These are phyloP conservation scores for Epistrophe eligans DNA, from an alignment of 2,888 invertebrate genomes.

Conservation along the genomic window DNA sequence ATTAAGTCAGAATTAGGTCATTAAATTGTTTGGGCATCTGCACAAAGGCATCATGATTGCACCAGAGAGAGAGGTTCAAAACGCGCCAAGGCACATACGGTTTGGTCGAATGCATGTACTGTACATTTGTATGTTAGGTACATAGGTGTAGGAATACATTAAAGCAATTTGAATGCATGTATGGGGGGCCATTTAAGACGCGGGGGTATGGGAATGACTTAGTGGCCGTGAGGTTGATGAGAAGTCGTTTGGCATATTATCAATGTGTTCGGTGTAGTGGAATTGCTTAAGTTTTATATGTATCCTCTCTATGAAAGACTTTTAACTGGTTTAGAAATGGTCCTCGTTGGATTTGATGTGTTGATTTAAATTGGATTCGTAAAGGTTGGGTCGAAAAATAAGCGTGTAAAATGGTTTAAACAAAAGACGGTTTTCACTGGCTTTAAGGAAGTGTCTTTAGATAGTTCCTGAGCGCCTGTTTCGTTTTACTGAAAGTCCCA, in stretches of 20 bases:
- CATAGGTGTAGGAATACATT: slow-evolving; percentile 22
- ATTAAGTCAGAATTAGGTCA: slow-evolving; percentile 72
- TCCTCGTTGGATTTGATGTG: slow-evolving; percentile 16
- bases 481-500: too few relatives aligned
- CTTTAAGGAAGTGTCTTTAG: too few relatives aligned
- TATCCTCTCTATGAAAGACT: background rate
- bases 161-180: slow-evolving; percentile 43
- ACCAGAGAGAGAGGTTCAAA: slow-evolving; percentile 37
- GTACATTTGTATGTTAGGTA: too few relatives aligned
- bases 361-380: slow-evolving; percentile 29
- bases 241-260: slow-evolving; percentile 60
- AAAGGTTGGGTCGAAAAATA: background rate
- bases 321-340: slow-evolving; percentile 2
- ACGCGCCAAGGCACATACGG: slow-evolving; percentile 34
- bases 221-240: slow-evolving; percentile 43
- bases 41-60: slow-evolving; percentile 73
- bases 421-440: too few relatives aligned
- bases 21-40: slow-evolving; percentile 75
- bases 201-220: slow-evolving; percentile 12
- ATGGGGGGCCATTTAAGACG: slow-evolving; percentile 34
- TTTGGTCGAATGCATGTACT: background rate
- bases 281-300: slow-evolving; percentile 8
- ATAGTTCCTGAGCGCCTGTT: too few relatives aligned
- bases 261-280: slow-evolving; percentile 31
- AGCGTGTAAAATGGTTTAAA: background rate